These are phyloP conservation scores for Pitangus sulphuratus DNA, from an alignment of 2,797 vertebrate genomes.

Conservation along the genomic window DNA sequence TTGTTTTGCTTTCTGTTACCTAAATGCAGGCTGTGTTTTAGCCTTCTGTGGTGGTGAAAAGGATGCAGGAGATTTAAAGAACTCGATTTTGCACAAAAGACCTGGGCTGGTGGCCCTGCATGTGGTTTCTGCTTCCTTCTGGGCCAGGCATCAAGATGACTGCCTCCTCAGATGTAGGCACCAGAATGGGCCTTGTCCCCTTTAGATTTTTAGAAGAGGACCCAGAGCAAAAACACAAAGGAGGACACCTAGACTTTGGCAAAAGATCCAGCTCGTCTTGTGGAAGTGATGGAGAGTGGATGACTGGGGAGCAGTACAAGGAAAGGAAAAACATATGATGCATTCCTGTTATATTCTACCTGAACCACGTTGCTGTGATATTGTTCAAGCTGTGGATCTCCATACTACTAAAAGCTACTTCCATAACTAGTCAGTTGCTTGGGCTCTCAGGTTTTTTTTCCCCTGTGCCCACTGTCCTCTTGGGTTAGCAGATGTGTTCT, in stretches of 20 bases:
- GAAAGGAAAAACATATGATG: not conserved
- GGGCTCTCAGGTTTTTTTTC: not conserved
- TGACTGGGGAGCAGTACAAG: not conserved
- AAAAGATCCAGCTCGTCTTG: not conserved
- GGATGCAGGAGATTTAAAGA: not conserved
- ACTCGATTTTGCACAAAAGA: not conserved
- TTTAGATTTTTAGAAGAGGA: not conserved
- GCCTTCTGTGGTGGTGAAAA: not conserved
- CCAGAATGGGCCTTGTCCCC: not conserved
- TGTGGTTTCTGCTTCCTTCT: not conserved
- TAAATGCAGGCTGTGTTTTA: not conserved
- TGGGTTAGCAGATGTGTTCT: not conserved
- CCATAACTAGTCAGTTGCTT: not conserved
- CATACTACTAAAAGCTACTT: not conserved
- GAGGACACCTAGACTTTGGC: not conserved
- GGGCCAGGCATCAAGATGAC: not conserved
- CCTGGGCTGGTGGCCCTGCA: not conserved
- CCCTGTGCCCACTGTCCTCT: not conserved
- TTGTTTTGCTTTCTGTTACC: not conserved
- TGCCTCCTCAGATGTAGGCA: not conserved
- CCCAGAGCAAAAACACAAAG: no score
- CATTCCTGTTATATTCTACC: not conserved
- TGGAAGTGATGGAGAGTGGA: not conserved
- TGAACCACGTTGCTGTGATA: rapidly evolving
- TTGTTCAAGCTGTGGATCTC: not conserved